Conservation (phyloP, 1,140 invertebrate genomes). For the Orchestia grillus region DNA sequence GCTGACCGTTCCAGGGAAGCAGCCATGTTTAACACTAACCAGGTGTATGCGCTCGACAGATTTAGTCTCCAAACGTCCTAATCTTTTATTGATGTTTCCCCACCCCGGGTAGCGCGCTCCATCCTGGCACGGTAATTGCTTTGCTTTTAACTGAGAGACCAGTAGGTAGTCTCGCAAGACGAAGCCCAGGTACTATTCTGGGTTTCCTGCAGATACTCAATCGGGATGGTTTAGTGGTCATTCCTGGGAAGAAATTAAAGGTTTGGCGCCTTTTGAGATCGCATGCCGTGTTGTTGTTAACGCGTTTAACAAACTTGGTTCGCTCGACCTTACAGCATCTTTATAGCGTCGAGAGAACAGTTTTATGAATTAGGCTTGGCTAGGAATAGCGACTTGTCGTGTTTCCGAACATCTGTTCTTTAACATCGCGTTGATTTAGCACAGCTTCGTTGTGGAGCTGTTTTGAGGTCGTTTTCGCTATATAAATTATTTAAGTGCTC, state of each 20-base stretch:
- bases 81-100: conserved; percentile 50
- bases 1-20: not conserved
- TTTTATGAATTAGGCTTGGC: not conserved
- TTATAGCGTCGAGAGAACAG: not conserved
- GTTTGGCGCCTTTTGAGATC: not conserved
- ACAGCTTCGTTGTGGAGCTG: not conserved
- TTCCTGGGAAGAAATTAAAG: conserved; percentile 35
- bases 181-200: conserved; percentile 12
- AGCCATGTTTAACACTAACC: conserved; percentile 9
- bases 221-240: conserved; percentile 31
- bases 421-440: not conserved
- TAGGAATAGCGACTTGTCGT: not conserved
- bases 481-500: no score
- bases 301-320: conserved; percentile 29
- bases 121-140: not conserved
- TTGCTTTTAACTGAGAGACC: not conserved
- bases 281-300: not conserved
- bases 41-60: not conserved
- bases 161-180: not conserved
- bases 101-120: not conserved
- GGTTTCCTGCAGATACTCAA: conserved; percentile 34
- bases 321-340: not conserved
- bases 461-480: not conserved
- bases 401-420: not conserved
- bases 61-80: conserved; percentile 33